Base-by-base conservation (phyloP, 1,140 invertebrate species). In the Hesperophylax magnus region DNA sequence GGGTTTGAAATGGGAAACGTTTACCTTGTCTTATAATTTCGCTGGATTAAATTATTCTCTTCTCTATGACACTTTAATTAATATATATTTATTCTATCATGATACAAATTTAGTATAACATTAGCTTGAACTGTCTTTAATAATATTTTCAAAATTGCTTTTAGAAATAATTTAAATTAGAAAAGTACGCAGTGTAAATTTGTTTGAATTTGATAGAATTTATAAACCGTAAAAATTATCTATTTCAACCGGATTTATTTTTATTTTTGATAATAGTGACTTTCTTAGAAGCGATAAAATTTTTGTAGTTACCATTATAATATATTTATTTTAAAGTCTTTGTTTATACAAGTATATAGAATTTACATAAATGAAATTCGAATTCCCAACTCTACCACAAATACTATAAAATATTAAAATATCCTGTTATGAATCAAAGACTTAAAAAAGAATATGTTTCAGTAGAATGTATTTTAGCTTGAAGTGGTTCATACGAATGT, bases 111-210 rank as follows among this genome's bases (percentile, higher is more conserved):
- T 52, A 69, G 65, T 18, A 18, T 69, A 39, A 22, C 14, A 47
- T 39, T 65, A 69, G 65, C 39, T 69, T 69, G 34, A 39, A 69
- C 65, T 39, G 27, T 69, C 34, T 69, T 69, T 4, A 39, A 47
- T 69, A 69, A 69, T 69, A 47, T 69, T 69, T 69, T 69, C 65
- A n/a, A 69, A 63, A 69, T 69, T 69, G 65, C 65, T 69, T 69
- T 69, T 69, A 69, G 65, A 18, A 22, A 39, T 69, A 69, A 69
- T 69, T 69, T 69, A 69, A 17, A 52, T 7, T 69, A 69, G 65
- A 65, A 27, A 65, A 5, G 17, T 65, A 24, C 3, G 24, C 24
- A 18, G 61, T 65, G 20, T 39, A 69, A 69, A 27, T 18, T 69
- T 34, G 27, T 69, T 69, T 39, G 39, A 69, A 39, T 47, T 69